Evolutionary conservation across 2,888 invertebrate genomes (phyloP).

Genomic region (Drosophila mimetica): DNA sequence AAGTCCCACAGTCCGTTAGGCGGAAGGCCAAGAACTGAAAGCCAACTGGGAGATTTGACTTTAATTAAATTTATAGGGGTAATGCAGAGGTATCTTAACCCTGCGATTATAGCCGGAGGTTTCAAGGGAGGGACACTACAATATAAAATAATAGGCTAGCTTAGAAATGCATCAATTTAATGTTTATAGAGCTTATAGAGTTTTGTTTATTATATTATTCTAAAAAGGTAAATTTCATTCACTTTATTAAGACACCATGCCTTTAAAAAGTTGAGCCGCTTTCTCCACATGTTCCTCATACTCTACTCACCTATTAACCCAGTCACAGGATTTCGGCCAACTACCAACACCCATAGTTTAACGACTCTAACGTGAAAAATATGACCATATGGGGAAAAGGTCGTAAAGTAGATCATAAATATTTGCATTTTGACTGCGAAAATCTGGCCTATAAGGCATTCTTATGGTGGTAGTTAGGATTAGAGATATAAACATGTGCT

Average conservation of each 20-base stretch:
- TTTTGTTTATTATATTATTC: too few species aligned
- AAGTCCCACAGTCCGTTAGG: constrained; percentile 47
- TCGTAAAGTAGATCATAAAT: constrained; percentile 1
- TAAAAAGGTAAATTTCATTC: background rate
- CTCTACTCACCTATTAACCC: background rate
- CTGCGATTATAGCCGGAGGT: background rate
- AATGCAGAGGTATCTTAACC: background rate
- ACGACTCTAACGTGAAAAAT: background rate
- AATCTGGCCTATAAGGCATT: background rate
- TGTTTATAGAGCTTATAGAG: too few species aligned
- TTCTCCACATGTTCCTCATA: background rate
- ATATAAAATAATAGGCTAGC: too few species aligned
- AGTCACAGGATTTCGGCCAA: background rate
- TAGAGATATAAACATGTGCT: background rate
- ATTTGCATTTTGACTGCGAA: background rate
- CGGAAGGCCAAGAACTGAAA: constrained; percentile 21
- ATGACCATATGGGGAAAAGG: background rate
- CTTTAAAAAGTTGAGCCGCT: background rate
- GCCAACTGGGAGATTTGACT: constrained; percentile 3
- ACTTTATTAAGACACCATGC: background rate
- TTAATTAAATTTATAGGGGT: constrained; percentile 23
- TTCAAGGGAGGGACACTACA: too few species aligned
- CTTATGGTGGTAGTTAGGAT: background rate
- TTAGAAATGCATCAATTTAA: too few species aligned
- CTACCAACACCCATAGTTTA: constrained; percentile 4